A percentile compares a stretch with the other conserved stretches of the same genome.
These are phyloP conservation scores for Falco novaeseelandiae DNA, from an alignment of 2,797 vertebrate species.

Conservation along the genomic window DNA sequence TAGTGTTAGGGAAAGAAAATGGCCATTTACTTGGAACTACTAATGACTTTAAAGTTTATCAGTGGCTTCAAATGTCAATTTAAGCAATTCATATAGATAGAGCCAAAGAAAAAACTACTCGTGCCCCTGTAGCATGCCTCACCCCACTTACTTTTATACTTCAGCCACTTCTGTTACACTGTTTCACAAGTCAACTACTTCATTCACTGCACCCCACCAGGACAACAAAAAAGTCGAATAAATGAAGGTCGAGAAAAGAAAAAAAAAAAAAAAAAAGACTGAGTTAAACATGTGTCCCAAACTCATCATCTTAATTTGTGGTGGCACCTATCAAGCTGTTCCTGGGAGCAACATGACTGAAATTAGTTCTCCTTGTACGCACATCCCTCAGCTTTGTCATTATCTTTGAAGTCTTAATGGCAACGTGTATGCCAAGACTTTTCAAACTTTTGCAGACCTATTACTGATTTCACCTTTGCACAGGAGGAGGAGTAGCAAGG, in stretches of 20 bases:
- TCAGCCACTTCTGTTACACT: not conserved
- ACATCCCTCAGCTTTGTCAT: not conserved
- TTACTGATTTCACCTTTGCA: not conserved
- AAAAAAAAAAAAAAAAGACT: accelerated
- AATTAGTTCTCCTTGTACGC: not conserved
- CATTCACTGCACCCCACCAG: not conserved
- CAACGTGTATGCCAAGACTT: not conserved
- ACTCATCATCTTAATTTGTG: not conserved
- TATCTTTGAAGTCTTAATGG: not conserved
- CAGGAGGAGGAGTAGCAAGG: not conserved
- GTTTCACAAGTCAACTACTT: not conserved
- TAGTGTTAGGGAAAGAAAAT: not conserved
- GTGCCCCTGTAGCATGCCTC: not conserved
- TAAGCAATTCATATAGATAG: not conserved
- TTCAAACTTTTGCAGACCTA: not conserved
- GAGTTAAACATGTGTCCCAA: not conserved
- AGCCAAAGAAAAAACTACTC: not conserved
- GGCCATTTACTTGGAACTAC: not conserved
- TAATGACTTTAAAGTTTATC: not conserved
- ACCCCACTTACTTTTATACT: not conserved
- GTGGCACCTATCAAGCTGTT: not conserved
- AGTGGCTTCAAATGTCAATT: not conserved
- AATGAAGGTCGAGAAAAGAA: not conserved
- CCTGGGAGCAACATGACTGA: not conserved
- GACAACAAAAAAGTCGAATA: not conserved